phyloP scores from a whole-genome alignment of 2,113 vertebrate species.

The Podarcis raffonei region DNA sequence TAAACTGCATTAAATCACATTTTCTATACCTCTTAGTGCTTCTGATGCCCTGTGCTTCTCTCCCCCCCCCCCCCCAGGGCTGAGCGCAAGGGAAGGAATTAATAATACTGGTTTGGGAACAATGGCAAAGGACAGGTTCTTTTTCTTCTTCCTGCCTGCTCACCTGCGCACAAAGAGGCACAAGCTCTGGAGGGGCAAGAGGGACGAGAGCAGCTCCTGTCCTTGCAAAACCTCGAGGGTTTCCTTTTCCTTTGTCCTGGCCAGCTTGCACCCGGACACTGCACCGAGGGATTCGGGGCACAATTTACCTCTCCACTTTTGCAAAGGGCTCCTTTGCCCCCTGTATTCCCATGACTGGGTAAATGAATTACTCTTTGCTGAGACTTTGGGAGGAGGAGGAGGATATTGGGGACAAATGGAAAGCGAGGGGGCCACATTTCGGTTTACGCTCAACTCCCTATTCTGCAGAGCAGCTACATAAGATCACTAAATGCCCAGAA shows the following conservation, averaged over 20 bases:
- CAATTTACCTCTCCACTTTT: background rate
- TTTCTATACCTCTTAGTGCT: constrained; percentile 1
- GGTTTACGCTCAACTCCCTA: background rate
- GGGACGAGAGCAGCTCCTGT: too few relatives aligned
- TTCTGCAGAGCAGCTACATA: background rate
- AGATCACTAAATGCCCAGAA: background rate
- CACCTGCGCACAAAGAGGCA: background rate
- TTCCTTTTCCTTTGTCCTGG: background rate
- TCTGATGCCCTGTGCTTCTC: background rate
- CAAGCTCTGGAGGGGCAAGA: background rate
- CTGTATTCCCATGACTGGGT: background rate
- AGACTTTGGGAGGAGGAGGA: background rate
- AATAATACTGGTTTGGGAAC: background rate
- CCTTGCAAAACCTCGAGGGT: too few relatives aligned
- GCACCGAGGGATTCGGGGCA: background rate
- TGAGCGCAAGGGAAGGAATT: background rate
- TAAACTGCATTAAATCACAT: background rate
- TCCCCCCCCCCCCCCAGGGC: background rate
- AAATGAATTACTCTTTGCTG: background rate
- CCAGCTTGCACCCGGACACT: background rate
- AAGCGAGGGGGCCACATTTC: background rate
- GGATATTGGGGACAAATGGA: background rate
- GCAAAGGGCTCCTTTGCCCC: background rate
- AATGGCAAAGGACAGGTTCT: background rate
- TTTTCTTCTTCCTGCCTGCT: background rate